Base-by-base conservation (phyloP, 2,888 invertebrate species). In the Thecocarcelia acutangulata region DNA sequence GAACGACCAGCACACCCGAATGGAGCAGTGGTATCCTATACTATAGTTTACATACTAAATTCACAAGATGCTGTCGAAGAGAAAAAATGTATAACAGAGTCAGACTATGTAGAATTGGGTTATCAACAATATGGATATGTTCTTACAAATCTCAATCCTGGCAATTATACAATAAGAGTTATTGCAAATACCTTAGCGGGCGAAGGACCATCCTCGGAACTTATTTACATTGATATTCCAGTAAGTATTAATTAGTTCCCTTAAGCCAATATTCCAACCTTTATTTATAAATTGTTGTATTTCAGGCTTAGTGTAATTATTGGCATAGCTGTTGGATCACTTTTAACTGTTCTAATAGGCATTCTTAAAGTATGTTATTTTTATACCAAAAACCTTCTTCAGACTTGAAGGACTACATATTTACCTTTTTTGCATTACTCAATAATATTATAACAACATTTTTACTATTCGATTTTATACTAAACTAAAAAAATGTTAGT, bases 11-110 rank as follows among this genome's bases (percentile, higher is more conserved):
- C 88, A 21, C 91, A 94, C 83, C 98, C 98, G 0, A 99, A 99
- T 90, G 97, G 98, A 1, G 93, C 95, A 78, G 94, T 98, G 56
- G 93, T 97, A 50, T 94, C 95, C 0, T 98, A 98, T 90, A 93
- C 94, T 83, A 94, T 98, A 68, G 93, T 94, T 84, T 96, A 96
- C 87, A 93, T 93, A 83, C 68, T 83, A n/a, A 83, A 85, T 61
- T 84, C 87, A 9, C 92, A 93, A 66, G 92, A 94, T 28, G 95
- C 95, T 77, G 93, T 93, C 52, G 92, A 93, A 87, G 93, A 94
- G 89, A 94, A 94, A 87, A 92, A 86, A 69, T 97, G 97, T 89
- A 93, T 96, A n/a, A 93, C 94, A 0, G 92, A 93, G 46, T 91
- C 92, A 17, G 93, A 94, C 70, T 95, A 93, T 88, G 90, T 91